Evolutionary conservation across 2,113 vertebrate species (phyloP), one percentile per base, ranked within the genome.

Genomic region (Otolemur garnettii): DNA sequence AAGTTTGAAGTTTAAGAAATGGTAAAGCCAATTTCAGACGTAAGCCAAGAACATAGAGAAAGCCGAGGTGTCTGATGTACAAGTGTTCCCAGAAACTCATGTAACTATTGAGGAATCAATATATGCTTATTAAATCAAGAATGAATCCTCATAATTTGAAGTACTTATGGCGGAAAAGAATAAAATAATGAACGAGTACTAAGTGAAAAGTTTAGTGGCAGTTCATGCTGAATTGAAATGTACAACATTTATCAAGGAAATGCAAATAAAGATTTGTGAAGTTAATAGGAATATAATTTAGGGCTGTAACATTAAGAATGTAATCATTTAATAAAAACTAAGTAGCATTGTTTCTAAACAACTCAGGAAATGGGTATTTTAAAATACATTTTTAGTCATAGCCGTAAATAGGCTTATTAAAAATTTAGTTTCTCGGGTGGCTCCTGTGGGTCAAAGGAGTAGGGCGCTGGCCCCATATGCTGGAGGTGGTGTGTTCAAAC

Each of bases 1-100:
- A 97, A 93, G 77, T 26, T 96, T 97, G 97, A 98, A 94, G 26
- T 85, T 92, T 97, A 98, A 97, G 92, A 97, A 98, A 97, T 89
- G 55, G 19, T 84, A 85, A 97, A 94, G 64, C 53, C 69, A 81
- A 79, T 92, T 92, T 83, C 62, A 95, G 45, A 79, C 9, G 77
- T 77, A 64, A 84, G 57, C 53, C 90, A 87, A 97, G 92, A 97
- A 96, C 0, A 1, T 59, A 85, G 95, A 92, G 93, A 66, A 59
- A 21, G 93, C 7, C 90, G 90, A 92, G 30, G 10, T 4, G 50
- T 17, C 59, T 83, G 79, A 64, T 90, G 55, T 89, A 94, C 95
- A 96, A 98, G 92, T 17, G 5, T 59, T 96, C 77, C 14, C 68
- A 93, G 80, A 96, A 96, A 91, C 33, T 71, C 94, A 55, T 30